Evolutionary conservation across 2,888 invertebrate species (phyloP), one percentile per base, ranked within the genome.

Genomic region (Quadriops clusia): DNA sequence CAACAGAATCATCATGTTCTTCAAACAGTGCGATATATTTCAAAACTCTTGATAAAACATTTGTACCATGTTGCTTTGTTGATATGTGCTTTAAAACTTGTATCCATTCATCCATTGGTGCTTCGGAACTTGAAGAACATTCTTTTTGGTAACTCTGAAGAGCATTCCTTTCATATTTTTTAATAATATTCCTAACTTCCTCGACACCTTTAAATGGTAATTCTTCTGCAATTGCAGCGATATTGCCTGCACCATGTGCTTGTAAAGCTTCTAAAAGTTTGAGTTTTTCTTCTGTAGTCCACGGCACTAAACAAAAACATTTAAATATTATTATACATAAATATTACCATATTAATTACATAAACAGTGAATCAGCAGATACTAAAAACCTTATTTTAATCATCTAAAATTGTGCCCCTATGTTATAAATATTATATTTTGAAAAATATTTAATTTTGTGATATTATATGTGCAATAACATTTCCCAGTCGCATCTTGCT

Each of bases 1-100:
- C 41, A 23, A 39, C 34, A n/a, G 36, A 30, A 6, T 37, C 17
- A 5, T 31, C 28, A 22, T 45, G 38, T 6, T 49, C 43, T 38
- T 54, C 57, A 39, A 47, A 58, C 13, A 54, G 37, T 4, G 53
- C 51, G 26, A 58, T 55, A 30, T 56, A 58, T 35, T 57, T 57
- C n/a, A 58, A 39, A 13, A 47, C 46, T 32, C 53, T 48, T 6
- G 54, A 43, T 15, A 56, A 32, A 10, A 44, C 34, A 10, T 34
- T 39, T 9, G 42, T 23, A 22, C 37, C 37, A 45, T 40, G 39
- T 48, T 48, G 17, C 38, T 32, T 18, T 11, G 38, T 28, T 24
- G 31, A 33, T 40, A 45, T 36, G 25, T 38, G 36, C 29, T 46
- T 42, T 14, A 55, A 30, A 18, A 54, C 36, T 20, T 49, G 35